Base-by-base conservation (phyloP, 2,888 invertebrate genomes). In the Rhingia campestris region DNA sequence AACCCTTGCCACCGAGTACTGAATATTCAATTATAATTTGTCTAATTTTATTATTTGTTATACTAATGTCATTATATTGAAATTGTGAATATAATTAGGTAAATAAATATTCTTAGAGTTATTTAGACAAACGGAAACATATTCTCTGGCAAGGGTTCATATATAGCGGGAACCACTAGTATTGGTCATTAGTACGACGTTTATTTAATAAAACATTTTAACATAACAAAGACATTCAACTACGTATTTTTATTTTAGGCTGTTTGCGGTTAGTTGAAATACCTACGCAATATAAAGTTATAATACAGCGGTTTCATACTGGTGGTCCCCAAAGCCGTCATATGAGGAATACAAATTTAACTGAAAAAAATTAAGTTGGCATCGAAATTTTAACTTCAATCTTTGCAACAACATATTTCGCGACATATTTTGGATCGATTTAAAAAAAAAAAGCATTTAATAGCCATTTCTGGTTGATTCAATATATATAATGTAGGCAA, bases 1-100 rank as follows among this genome's bases (percentile, higher is more conserved):
- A 49, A 51, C 74, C 74, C 58, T 74, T 74, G 74, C 35, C 58
- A 33, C 49, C 54, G 33, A 56, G 47, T 64, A 45, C 12, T 63
- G 22, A 61, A 14, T 30, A 37, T 43, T 39, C 32, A 37, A 30
- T 22, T 45, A 59, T 73, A 47, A 72, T 47, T 35, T 61, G 49
- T 81, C 54, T 39, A 14, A 22, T 53, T 49, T 30, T 41, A 61
- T 61, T 39, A 63, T 67, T 37, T 56, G 37, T 56, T 74, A 41
- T 74, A 37, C 35, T 45, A 39, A 41, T 79, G 54, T 74, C 67
- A 69, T 51, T 69, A 43, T 66, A 10, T 66, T 67, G 47, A 37
- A 61, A 61, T 58, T 76, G 70, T 76, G 66, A 61, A 76, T 76
- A 76, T 41, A 49, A 59, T 9, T 72, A 81, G 75, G 7, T 66